These are phyloP conservation scores for Notechis scutatus DNA, from an alignment of 2,113 vertebrate genomes.

Conservation along the genomic window DNA sequence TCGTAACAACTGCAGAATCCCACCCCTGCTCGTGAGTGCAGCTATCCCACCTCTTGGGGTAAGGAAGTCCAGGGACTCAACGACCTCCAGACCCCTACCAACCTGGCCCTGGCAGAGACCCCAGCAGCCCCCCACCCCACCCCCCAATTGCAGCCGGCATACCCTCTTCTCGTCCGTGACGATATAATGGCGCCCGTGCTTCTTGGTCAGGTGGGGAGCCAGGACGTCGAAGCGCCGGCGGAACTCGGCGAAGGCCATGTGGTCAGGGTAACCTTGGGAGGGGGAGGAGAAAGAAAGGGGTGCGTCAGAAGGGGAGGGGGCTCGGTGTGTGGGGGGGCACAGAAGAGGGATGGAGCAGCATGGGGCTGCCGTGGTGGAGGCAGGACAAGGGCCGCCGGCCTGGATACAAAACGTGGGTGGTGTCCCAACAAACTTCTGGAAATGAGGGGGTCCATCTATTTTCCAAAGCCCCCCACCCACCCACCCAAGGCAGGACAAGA, in stretches of 20 bases:
- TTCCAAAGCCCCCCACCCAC: not conserved
- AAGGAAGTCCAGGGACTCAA: not conserved
- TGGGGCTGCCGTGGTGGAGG: not conserved
- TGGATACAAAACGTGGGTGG: fast-evolving
- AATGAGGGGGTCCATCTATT: no score
- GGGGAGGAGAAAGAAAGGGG: not conserved
- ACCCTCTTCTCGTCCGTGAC: conserved; percentile 92
- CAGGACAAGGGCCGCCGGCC: no score
- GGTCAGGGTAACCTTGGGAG: conserved; percentile 92
- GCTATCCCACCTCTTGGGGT: not conserved
- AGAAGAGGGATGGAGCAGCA: not conserved
- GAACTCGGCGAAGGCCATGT: conserved; percentile 97
- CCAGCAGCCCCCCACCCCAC: no score
- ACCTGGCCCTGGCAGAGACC: no score
- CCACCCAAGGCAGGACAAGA: not conserved
- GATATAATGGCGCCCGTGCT: conserved; percentile 90
- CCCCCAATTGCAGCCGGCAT: not conserved
- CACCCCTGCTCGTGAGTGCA: not conserved
- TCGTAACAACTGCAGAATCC: no score
- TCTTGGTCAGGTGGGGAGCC: conserved; percentile 93
- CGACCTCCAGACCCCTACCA: not conserved
- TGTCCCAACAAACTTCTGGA: no score
- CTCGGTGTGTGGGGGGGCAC: not conserved
- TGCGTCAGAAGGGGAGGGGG: not conserved
- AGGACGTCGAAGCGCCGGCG: conserved; percentile 91